Base-by-base conservation (phyloP, 2,888 invertebrate species). In the Blomia tropicalis region DNA sequence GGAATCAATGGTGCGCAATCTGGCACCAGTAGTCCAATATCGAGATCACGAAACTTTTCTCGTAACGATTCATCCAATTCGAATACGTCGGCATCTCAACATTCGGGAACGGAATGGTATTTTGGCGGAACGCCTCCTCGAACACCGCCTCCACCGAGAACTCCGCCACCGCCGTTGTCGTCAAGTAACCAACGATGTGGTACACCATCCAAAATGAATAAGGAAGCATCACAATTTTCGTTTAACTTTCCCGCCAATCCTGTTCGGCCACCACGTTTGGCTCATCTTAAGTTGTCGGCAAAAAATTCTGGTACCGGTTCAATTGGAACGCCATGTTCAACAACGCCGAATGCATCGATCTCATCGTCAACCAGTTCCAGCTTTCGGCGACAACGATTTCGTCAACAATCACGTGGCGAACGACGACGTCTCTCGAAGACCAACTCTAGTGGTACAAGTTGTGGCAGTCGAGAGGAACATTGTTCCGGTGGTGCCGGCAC, bases 371-470 rank as follows among this genome's bases (percentile, higher is more conserved):
- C 56, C 11, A 56, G 36, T 36, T 14, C n/a, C 11, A 56, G 56
- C 23, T 11, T 56, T 11, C 56, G 56, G 11, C 56, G 56, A n/a
- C 56, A 29, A 11, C 56, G 56, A 14, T 56, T 56, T 23, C 25
- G 29, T 19, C 56, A 56, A 25, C 31, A 56, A 22, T 25, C 25
- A 19, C 31, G 29, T 14, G 2, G n/a, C 25, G 11, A 2, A 2
- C 11, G 23, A 25, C 56, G 56, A 23, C 56, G 56, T 29, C 29
- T 56, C 30, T 56, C 56, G 31, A 56, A 2, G 23, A 23, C 25
- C 11, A 29, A 30, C 31, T 27, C 29, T 25, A 27, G 30, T 30
- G 56, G 56, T 19, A 56, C 56, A 22, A 19, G 19, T 19, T 27
- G 25, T 19, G 25, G 29, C 56, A 22, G 30, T 19, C 25, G 25